Evolutionary conservation across 2,797 vertebrate species (phyloP).

Genomic region (Coreius guichenoti): DNA sequence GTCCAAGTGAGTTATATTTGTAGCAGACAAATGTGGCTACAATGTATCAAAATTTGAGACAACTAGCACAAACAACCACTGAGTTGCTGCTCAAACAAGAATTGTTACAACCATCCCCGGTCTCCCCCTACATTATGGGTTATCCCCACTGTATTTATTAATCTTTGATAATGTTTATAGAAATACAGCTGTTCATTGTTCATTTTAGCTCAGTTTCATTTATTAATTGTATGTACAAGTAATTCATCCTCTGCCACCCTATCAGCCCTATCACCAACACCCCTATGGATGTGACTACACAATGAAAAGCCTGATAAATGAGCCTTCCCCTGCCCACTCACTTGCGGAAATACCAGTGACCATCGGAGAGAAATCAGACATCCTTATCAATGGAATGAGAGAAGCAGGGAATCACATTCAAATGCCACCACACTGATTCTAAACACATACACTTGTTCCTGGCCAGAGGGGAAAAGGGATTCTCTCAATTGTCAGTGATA

Average conservation of each 20-base stretch:
- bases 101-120: no score
- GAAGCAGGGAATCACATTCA: constrained; percentile 30
- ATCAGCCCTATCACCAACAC: background rate
- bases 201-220: background rate
- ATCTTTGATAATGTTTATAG: no score
- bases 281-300: background rate
- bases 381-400: constrained; percentile 22
- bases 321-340: constrained; percentile 7
- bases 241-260: background rate
- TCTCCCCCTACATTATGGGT: no score
- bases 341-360: constrained; percentile 34
- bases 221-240: background rate
- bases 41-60: no score
- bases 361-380: constrained; percentile 5
- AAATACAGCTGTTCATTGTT: no score
- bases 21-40: no score
- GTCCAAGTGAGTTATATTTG: no score
- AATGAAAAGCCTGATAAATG: background rate
- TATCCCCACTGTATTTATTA: no score
- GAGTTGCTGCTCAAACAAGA: no score
- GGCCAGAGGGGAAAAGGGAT: constrained; percentile 20
- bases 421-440: constrained; percentile 20
- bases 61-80: no score
- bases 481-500: constrained; percentile 17
- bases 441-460: background rate